Evolutionary conservation across 1,140 invertebrate genomes (phyloP).

Genomic region (Micrasema longulum): DNA sequence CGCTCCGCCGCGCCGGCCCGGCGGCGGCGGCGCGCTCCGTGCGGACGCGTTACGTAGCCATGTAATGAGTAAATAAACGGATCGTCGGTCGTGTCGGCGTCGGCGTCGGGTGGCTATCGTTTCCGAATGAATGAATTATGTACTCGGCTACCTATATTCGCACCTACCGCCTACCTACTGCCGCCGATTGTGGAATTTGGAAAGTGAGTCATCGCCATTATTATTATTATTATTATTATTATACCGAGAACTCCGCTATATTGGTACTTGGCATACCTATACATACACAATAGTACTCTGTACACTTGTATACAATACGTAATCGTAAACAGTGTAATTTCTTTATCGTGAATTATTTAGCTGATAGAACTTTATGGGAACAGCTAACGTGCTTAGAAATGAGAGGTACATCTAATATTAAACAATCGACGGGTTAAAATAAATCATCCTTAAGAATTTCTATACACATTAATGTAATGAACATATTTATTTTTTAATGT

Average conservation of each 20-base stretch:
- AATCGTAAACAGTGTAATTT: conserved; percentile 6
- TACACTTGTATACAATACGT: background rate
- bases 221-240: too few relatives aligned
- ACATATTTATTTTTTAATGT: too few relatives aligned
- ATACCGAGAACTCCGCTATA: too few relatives aligned
- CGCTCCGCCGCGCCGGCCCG: conserved; percentile 22
- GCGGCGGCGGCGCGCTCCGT: too few relatives aligned
- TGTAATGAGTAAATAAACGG: conserved; percentile 35
- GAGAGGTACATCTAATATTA: background rate
- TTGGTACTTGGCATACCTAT: too few relatives aligned
- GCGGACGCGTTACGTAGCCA: too few relatives aligned
- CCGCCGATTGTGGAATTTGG: conserved; percentile 24
- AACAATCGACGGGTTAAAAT: conserved; percentile 1
- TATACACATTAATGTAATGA: too few relatives aligned
- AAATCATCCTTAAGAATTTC: too few relatives aligned
- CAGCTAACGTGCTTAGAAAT: background rate
- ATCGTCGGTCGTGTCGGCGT: too few relatives aligned
- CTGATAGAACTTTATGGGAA: background rate
- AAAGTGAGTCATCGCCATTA: conserved; percentile 26
- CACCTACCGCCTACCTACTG: too few relatives aligned
- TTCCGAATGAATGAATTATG: conserved; percentile 35
- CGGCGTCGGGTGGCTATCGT: conserved; percentile 20
- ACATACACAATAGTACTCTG: background rate
- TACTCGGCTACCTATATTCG: conserved; percentile 9
- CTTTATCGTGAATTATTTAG: conserved; percentile 5